A percentile compares a stretch with the other conserved stretches of the same genome.
Conservation (phyloP, 2,888 invertebrate species). For the Cheiracanthium punctorium region DNA sequence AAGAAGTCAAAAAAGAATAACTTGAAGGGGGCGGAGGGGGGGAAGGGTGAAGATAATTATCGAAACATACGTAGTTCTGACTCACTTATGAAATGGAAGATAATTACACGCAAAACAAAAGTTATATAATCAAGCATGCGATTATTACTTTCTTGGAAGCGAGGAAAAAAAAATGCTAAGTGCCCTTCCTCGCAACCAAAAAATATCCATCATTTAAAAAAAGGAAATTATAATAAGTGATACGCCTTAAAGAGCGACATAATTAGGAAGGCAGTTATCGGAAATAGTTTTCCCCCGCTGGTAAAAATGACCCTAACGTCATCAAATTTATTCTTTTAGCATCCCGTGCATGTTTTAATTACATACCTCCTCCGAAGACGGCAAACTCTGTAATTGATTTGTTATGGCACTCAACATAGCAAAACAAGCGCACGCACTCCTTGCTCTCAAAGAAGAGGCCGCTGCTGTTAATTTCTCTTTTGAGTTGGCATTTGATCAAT, state of each 20-base stretch:
- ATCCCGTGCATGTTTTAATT: slow-evolving; percentile 55
- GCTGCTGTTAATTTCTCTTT: slow-evolving; percentile 44
- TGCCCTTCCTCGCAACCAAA: slow-evolving; percentile 11
- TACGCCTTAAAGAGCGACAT: slow-evolving; percentile 54
- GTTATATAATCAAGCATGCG: slow-evolving; percentile 54
- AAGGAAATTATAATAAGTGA: slow-evolving; percentile 27
- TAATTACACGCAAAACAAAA: slow-evolving; percentile 54
- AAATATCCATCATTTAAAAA: slow-evolving; percentile 25
- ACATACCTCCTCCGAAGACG: slow-evolving; percentile 26
- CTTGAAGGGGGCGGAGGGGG: too few species aligned
- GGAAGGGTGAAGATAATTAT: too few species aligned
- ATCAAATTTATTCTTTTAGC: slow-evolving; percentile 54
- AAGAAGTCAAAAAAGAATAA: slow-evolving; percentile 16
- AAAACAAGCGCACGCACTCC: too few species aligned
- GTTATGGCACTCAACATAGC: slow-evolving; percentile 54
- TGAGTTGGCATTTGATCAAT: slow-evolving; percentile 48
- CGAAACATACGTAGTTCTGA: not conserved
- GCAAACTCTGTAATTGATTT: slow-evolving; percentile 61
- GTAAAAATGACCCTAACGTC: slow-evolving; percentile 55
- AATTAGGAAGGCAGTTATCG: slow-evolving; percentile 64
- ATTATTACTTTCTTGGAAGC: slow-evolving; percentile 13
- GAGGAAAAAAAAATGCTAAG: not conserved
- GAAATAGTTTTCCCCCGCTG: slow-evolving; percentile 46
- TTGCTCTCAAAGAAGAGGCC: slow-evolving; percentile 24
- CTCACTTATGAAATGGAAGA: slow-evolving; percentile 53